phyloP scores from a whole-genome alignment of 2,888 invertebrate genomes.

The Chrysodeixis includens region DNA sequence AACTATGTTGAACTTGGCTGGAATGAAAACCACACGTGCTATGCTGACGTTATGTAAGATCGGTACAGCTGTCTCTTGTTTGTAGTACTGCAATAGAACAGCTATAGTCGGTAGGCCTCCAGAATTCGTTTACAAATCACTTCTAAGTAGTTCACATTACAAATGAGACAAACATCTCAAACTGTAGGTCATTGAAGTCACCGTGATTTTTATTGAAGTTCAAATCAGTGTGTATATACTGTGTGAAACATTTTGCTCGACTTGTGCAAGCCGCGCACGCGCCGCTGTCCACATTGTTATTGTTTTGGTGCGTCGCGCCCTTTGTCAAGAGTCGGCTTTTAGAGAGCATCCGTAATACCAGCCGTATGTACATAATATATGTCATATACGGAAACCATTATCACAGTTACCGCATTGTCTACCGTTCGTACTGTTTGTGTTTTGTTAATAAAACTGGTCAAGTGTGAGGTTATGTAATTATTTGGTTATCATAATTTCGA shows the following conservation, averaged over 20 bases:
- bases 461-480: background rate
- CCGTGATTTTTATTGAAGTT: slow-evolving; percentile 5
- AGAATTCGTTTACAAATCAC: background rate
- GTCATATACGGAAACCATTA: slow-evolving; percentile 70
- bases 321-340: slow-evolving; percentile 70
- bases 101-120: too few species aligned
- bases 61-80: too few species aligned
- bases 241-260: slow-evolving; percentile 72
- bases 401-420: slow-evolving; percentile 54
- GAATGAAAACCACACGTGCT: too few species aligned
- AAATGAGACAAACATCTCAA: background rate
- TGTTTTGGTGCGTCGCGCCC: slow-evolving; percentile 80
- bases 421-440: slow-evolving; percentile 1
- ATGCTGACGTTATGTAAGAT: too few species aligned
- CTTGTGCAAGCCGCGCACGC: slow-evolving; percentile 81
- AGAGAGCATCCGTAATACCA: slow-evolving; percentile 72
- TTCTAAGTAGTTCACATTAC: background rate
- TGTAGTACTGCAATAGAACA: too few species aligned
- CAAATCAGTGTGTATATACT: slow-evolving; percentile 30
- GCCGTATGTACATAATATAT: slow-evolving; percentile 62
- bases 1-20: too few species aligned
- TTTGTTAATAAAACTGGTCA: background rate
- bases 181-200: background rate
- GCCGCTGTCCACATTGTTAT: slow-evolving; percentile 74
- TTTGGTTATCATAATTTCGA: background rate